These are phyloP conservation scores for Lanistes nyassanus DNA, from an alignment of 1,140 invertebrate species.

Conservation along the genomic window DNA sequence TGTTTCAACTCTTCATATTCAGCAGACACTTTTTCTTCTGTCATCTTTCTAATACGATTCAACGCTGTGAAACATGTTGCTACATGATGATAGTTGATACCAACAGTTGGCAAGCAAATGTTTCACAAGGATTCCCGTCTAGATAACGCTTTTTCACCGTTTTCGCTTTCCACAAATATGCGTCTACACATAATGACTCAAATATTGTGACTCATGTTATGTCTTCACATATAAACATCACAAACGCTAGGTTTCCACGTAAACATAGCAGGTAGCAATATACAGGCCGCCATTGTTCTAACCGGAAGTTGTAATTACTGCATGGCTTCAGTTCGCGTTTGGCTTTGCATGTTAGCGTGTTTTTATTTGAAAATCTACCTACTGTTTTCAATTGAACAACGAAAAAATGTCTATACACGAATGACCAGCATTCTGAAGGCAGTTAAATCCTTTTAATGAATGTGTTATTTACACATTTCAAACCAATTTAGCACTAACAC, in stretches of 20 bases:
- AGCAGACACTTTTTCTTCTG: too few species aligned
- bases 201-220: not conserved
- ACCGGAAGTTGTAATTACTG: slow-evolving; percentile 10
- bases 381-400: too few species aligned
- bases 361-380: too few species aligned
- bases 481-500: too few species aligned
- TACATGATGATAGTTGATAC: not conserved
- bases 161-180: not conserved
- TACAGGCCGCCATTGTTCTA: slow-evolving; percentile 19
- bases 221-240: not conserved
- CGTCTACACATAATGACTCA: not conserved
- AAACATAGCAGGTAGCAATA: slow-evolving; percentile 5
- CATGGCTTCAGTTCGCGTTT: not conserved
- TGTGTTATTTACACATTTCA: too few species aligned
- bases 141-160: not conserved
- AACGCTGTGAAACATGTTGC: slow-evolving; percentile 3
- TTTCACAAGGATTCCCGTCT: not conserved
- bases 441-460: too few species aligned
- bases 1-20: not conserved
- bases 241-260: slow-evolving; percentile 5
- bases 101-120: not conserved
- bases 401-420: too few species aligned
- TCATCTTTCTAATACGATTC: too few species aligned
- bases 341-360: slow-evolving; percentile 17
- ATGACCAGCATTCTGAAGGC: too few species aligned